A percentile compares a stretch with the other conserved stretches of the same genome.
Evolutionary conservation across 2,797 vertebrate species (phyloP).

Genomic region (Nyctalus aviator): DNA sequence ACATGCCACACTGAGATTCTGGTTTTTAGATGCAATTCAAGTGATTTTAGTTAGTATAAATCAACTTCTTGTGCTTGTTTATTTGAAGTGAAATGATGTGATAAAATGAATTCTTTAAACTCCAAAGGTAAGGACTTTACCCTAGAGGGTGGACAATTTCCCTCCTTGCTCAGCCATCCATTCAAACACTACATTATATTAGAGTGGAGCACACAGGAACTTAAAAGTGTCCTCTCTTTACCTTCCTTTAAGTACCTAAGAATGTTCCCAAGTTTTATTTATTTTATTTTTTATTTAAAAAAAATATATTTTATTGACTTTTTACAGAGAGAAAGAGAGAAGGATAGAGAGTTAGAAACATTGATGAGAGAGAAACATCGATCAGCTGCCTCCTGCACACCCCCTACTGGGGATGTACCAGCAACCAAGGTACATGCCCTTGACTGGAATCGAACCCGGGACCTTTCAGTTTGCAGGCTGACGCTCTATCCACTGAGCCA

Average conservation of each 20-base stretch:
- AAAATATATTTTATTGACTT: too few species aligned
- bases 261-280: not conserved
- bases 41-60: not conserved
- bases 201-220: not conserved
- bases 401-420: too few species aligned
- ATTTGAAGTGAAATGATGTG: not conserved
- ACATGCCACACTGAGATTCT: not conserved
- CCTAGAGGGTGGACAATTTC: not conserved
- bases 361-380: too few species aligned
- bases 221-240: not conserved
- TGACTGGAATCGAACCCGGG: too few species aligned
- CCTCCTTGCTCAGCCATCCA: not conserved
- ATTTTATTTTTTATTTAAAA: too few species aligned
- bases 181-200: not conserved
- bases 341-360: too few species aligned
- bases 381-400: too few species aligned
- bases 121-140: not conserved
- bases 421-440: too few species aligned
- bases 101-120: conserved; percentile 9
- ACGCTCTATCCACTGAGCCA: too few species aligned
- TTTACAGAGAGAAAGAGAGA: too few species aligned
- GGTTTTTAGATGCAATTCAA: not conserved
- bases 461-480: too few species aligned
- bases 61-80: not conserved
- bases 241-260: not conserved